These are phyloP conservation scores for Oenanthe melanoleuca DNA, from an alignment of 2,113 vertebrate genomes.

Conservation along the genomic window DNA sequence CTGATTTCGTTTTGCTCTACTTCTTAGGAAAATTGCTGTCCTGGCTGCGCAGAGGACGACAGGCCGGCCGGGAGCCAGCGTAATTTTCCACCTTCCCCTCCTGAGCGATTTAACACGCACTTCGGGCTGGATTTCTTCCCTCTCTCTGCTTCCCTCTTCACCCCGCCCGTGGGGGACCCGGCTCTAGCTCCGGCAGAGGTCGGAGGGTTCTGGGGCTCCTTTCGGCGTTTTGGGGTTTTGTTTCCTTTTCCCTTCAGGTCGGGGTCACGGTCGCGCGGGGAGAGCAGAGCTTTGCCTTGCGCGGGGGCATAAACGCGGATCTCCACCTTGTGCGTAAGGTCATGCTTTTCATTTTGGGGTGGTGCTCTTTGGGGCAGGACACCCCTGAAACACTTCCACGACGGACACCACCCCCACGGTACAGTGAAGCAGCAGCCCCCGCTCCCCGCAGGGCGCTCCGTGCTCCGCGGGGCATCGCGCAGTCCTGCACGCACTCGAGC, in stretches of 20 bases:
- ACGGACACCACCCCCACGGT: neutral
- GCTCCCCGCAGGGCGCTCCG: rapidly evolving
- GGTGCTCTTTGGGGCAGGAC: neutral
- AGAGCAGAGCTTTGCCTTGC: neutral
- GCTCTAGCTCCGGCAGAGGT: neutral
- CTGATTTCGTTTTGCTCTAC: constrained; percentile 27
- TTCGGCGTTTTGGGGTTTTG: neutral
- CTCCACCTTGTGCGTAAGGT: neutral
- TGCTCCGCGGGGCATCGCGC: neutral
- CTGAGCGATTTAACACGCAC: constrained; percentile 55
- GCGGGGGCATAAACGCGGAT: neutral
- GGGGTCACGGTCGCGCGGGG: rapidly evolving
- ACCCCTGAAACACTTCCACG: neutral
- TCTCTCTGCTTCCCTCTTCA: neutral
- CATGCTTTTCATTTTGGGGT: neutral
- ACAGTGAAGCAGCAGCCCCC: neutral
- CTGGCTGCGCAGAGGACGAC: neutral
- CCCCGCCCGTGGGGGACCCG: neutral
- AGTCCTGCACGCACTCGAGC: neutral
- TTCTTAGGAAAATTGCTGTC: constrained; percentile 45
- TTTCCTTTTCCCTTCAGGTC: neutral
- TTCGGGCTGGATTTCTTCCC: neutral
- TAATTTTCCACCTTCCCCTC: constrained; percentile 54
- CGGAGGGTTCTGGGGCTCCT: neutral
- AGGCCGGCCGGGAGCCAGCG: constrained; percentile 23